Evolutionary conservation across 2,113 vertebrate species (phyloP), one percentile per base, ranked within the genome.

Genomic region (Irena cyanogastra): DNA sequence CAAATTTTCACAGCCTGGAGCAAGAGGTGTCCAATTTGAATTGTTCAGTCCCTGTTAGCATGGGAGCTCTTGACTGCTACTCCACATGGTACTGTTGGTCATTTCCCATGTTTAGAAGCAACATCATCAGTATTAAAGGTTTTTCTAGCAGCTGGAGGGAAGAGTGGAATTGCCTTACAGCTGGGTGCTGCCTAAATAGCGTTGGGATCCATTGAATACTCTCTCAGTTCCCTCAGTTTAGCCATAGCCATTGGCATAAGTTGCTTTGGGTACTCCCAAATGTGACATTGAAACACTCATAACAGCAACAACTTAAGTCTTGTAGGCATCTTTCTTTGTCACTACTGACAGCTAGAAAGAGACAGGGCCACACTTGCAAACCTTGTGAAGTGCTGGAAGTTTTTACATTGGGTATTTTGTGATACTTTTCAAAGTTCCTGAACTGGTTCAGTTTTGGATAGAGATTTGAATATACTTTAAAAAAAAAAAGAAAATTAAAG

Each of bases 1-100:
- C 2, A 5, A 71, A 83, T 87, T 87, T 95, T 95, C 93, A 91
- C 59, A 77, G 59, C 95, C 92, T 44, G 66, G 47, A 87, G 87
- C 56, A 31, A 59, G 72, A 75, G 35, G 14, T 1, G 0, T 77
- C 50, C 33, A 16, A 1, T 77, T 65, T 65, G 59, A 77, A 31
- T 61, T 2, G 0, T 37, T 88, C 9, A 5, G 30, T 50, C 44
- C 21, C 47, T 83, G 45, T 76, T 87, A 87, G 35, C 1, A 9
- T 84, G 53, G 70, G n/a, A 84, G 57, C n/a, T 75, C 42, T 57
- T 3, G 1, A 23, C 63, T 76, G 53, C 33, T 61, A 6, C 17
- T 59, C 70, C 54, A n/a, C 54, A 13, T 66, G 33, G 61, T 79
- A 5, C 47, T 42, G 66, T 65, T 85, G 53, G 35, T 83, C 39